Evolutionary conservation across 92 coral and sea anemone genomes (phyloP), one percentile per base, ranked within the genome.

Genomic region (Bergia puertoricense): DNA sequence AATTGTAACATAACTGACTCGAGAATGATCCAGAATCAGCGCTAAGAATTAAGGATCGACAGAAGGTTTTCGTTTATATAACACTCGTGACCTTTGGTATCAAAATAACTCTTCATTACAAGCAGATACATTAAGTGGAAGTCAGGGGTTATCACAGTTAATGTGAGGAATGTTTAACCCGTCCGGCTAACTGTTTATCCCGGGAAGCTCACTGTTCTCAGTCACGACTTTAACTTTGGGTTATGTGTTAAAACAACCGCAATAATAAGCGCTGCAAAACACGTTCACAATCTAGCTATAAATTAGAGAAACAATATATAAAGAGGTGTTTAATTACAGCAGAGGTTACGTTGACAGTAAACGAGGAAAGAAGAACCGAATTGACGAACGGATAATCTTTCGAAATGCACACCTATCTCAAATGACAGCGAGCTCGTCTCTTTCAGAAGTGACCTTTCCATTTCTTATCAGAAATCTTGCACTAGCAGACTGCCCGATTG

Each of bases 391-490:
- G 8, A 9, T 43, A 45, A 16, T 16, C 2, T 18, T 42, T 22
- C 18, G 80, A 43, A 76, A 18, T 43, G n/a, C 22, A 45, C 23
- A 16, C n/a, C 44, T 18, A 51, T 45, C 79, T 7, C 8, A 15
- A 14, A n/a, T 16, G 80, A 76, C 80, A 76, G 51, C 42, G 38
- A 42, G 13, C 46, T 76, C 23, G 51, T 76, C 80, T 42, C 50
- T 41, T 15, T 5, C 44, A 76, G 54, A 39, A 76, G 10, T 40
- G 44, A 40, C 80, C 36, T 76, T 76, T 62, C 20, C 48, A 42
- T 76, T 76, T 76, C 80, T 76, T 76, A 76, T 76, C 80, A 41
- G 80, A 43, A 76, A 76, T 76, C 69, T 40, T 45, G 46, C 44
- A 15, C 79, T 14, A 74, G 76, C 79, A 76, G 79, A 76, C 18